Percentiles rank a stretch among this genome's conserved stretches.
These are phyloP conservation scores for Physella acuta DNA, from an alignment of 1,140 invertebrate genomes.

Conservation along the genomic window DNA sequence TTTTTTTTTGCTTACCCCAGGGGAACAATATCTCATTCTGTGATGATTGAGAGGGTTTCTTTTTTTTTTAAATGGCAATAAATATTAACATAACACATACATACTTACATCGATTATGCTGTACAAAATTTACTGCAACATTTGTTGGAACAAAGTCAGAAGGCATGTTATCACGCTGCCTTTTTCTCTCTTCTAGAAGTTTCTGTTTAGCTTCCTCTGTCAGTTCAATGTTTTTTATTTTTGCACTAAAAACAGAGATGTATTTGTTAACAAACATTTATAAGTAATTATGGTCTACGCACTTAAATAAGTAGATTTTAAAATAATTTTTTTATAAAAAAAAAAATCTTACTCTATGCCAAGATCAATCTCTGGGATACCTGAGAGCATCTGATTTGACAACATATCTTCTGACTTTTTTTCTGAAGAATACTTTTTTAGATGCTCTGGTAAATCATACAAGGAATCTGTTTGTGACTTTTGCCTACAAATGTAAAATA, in stretches of 20 bases:
- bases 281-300: background rate
- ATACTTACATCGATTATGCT: slow-evolving; percentile 82
- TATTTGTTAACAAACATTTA: too few species aligned
- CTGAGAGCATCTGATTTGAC: slow-evolving; percentile 99
- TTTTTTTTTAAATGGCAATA: too few species aligned
- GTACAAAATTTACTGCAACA: slow-evolving; percentile 96
- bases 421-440: slow-evolving; percentile 65
- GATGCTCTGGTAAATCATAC: slow-evolving; percentile 74
- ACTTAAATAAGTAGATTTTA: background rate
- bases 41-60: too few species aligned
- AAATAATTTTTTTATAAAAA: too few species aligned
- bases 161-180: slow-evolving; percentile 79
- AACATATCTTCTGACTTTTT: slow-evolving; percentile 96
- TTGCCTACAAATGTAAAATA: slow-evolving; percentile 27
- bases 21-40: too few species aligned
- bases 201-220: slow-evolving; percentile 96
- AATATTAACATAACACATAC: too few species aligned
- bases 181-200: slow-evolving; percentile 82
- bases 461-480: slow-evolving; percentile 55
- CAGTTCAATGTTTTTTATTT: slow-evolving; percentile 96
- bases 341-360: slow-evolving; percentile 83
- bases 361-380: slow-evolving; percentile 99
- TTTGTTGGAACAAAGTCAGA: slow-evolving; percentile 96
- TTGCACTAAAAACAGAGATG: slow-evolving; percentile 68
- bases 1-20: too few species aligned